phyloP scores from a whole-genome alignment of 2,888 invertebrate genomes.

The Polylopha cassiicola region DNA sequence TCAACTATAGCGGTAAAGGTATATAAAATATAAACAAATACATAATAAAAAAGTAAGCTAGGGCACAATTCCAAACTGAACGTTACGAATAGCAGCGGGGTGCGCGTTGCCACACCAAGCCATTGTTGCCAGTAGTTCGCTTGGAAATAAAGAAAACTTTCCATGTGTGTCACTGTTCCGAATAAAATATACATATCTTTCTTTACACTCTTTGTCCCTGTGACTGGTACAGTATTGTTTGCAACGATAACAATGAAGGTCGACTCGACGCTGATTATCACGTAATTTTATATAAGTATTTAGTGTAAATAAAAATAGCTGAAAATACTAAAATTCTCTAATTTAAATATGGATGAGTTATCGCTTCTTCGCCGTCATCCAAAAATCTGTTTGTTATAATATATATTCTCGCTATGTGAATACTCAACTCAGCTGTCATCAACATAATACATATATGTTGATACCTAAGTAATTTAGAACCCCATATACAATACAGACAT shows the following conservation, averaged over 20 bases:
- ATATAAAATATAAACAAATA: too few species aligned
- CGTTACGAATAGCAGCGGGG: conserved; percentile 45
- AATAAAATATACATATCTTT: conserved; percentile 71
- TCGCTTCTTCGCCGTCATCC: too few species aligned
- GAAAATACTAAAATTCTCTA: too few species aligned
- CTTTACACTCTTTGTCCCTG: conserved; percentile 56
- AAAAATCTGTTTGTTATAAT: too few species aligned
- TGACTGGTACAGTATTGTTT: conserved; percentile 61
- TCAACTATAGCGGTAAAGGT: too few species aligned
- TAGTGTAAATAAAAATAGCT: neutral
- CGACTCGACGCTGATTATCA: conserved; percentile 11
- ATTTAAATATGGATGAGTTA: too few species aligned
- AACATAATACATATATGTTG: too few species aligned
- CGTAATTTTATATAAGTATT: conserved; percentile 3
- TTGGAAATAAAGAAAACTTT: conserved; percentile 69
- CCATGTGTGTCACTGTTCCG: conserved; percentile 63
- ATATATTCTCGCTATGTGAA: too few species aligned
- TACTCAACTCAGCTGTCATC: neutral
- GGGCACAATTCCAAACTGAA: conserved; percentile 55
- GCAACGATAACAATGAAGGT: conserved; percentile 51
- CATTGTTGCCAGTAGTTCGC: conserved; percentile 67
- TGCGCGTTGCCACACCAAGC: conserved; percentile 37
- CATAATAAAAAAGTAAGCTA: too few species aligned
- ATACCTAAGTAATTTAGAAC: too few species aligned
- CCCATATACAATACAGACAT: too few species aligned